Conservation (phyloP, 2,797 vertebrate species). For the Phylloscopus collybita region DNA sequence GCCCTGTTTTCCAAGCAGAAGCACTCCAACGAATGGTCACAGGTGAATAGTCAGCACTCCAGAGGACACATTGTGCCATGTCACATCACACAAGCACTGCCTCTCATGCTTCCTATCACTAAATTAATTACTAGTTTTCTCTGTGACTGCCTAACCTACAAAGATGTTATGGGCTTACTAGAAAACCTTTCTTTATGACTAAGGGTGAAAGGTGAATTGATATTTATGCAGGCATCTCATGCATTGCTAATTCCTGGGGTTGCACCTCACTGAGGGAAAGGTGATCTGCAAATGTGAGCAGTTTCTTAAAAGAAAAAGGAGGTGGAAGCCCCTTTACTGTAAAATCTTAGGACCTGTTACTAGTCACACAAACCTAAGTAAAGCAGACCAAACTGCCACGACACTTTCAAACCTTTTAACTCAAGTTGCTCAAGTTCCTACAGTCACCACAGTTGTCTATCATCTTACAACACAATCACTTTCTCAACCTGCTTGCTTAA, state of each 20-base stretch:
- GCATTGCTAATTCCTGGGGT: background rate
- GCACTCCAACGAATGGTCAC: background rate
- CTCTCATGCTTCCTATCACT: background rate
- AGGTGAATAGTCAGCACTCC: background rate
- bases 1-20: background rate
- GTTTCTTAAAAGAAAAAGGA: background rate
- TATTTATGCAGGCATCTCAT: background rate
- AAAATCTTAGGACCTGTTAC: background rate
- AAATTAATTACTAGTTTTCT: background rate
- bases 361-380: background rate
- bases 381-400: background rate
- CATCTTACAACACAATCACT: background rate
- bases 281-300: background rate
- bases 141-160: background rate
- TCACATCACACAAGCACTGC: background rate
- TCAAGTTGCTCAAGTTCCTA: background rate
- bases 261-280: background rate
- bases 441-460: background rate
- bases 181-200: background rate
- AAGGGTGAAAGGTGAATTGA: background rate
- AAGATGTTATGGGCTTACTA: background rate
- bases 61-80: accelerated
- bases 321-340: background rate
- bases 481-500: constrained; percentile 22
- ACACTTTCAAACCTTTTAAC: background rate